Evolutionary conservation across 2,113 vertebrate species (phyloP).

Genomic region (Cheirogaleus medius): DNA sequence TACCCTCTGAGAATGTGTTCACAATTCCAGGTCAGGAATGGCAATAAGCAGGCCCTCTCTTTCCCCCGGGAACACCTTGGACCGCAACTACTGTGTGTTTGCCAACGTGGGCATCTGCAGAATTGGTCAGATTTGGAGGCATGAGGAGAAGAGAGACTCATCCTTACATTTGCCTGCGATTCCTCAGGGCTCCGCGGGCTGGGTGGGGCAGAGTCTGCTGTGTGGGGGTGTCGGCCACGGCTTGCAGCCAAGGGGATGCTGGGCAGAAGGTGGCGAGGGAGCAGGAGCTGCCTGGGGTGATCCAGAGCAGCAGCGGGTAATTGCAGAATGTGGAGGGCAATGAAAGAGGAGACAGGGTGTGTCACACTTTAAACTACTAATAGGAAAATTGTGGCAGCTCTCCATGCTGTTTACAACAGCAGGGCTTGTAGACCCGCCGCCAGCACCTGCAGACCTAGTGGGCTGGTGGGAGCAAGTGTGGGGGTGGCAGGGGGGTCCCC

Average conservation of each 20-base stretch:
- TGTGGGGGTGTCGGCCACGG: neutral
- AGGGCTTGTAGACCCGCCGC: rapidly evolving
- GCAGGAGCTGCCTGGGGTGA: neutral
- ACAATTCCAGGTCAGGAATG: neutral
- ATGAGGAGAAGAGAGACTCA: neutral
- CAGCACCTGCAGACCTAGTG: neutral
- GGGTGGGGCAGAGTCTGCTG: neutral
- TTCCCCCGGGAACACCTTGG: neutral
- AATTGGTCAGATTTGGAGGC: neutral
- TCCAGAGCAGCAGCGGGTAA: neutral
- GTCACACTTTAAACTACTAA: too few relatives aligned
- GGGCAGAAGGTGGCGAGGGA: neutral
- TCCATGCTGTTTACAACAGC: neutral
- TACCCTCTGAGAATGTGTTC: constrained; percentile 34
- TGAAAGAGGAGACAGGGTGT: neutral
- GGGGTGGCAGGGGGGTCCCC: neutral
- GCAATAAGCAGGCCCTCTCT: neutral
- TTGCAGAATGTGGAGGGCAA: neutral
- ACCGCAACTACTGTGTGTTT: neutral
- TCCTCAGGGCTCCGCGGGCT: neutral
- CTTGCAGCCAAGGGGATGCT: neutral
- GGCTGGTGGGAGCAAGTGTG: neutral
- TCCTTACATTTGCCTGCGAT: rapidly evolving
- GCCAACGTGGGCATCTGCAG: neutral
- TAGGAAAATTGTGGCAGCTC: neutral